phyloP scores from a whole-genome alignment of 2,888 invertebrate species.

The Pseudococcus longispinus region DNA sequence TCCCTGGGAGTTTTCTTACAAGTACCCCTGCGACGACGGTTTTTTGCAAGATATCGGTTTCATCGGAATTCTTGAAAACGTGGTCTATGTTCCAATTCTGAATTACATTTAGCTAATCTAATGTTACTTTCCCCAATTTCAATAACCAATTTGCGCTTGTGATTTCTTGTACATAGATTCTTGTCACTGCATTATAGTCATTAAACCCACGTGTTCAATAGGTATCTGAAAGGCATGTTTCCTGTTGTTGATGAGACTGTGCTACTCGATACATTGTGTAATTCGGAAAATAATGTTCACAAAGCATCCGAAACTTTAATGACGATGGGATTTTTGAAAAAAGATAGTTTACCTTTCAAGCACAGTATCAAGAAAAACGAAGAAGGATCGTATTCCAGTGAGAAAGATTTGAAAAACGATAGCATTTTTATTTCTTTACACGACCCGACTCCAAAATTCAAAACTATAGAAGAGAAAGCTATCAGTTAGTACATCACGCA shows the following conservation, averaged over 20 bases:
- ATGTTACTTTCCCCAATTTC: background rate
- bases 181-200: background rate
- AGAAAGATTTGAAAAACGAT: conserved; percentile 50
- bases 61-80: too few relatives aligned
- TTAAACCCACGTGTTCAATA: conserved; percentile 62
- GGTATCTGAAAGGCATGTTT: conserved; percentile 90
- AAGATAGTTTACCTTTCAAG: conserved; percentile 59
- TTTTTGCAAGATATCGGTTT: too few relatives aligned
- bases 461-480: conserved; percentile 45
- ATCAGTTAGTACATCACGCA: conserved; percentile 25
- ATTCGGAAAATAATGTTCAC: conserved; percentile 89
- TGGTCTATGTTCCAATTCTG: too few relatives aligned
- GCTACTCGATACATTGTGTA: conserved; percentile 81
- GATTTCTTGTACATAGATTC: background rate
- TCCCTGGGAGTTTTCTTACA: too few relatives aligned
- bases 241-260: conserved; percentile 89
- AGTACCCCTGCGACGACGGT: too few relatives aligned
- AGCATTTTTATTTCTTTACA: conserved; percentile 51
- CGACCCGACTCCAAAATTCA: conserved; percentile 46
- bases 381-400: conserved; percentile 38
- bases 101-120: too few relatives aligned
- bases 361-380: conserved; percentile 52
- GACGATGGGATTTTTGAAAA: conserved; percentile 74
- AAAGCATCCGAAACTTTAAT: conserved; percentile 82
- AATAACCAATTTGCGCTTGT: background rate